phyloP scores from a whole-genome alignment of 1,140 invertebrate species.

The Cyrtorhinus lividipennis region DNA sequence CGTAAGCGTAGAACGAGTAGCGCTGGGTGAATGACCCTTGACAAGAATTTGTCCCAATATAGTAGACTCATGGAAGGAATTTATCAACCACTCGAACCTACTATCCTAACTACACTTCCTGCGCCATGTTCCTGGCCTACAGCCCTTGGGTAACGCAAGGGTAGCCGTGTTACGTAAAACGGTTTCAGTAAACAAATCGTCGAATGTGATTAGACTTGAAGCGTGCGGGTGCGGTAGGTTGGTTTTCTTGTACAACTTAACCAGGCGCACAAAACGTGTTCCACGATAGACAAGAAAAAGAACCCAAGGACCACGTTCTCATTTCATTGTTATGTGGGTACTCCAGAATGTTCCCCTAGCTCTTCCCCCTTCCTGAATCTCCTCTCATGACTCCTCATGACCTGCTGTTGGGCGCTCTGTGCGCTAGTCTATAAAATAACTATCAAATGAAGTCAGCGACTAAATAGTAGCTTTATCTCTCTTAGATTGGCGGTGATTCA shows the following conservation, averaged over 20 bases:
- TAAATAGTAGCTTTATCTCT: too few relatives aligned
- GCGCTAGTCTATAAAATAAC: too few relatives aligned
- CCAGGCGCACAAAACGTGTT: slow-evolving; percentile 1
- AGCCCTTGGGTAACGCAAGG: neutral
- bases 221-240: slow-evolving; percentile 7
- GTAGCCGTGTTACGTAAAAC: neutral
- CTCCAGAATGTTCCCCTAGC: neutral
- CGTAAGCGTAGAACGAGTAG: too few relatives aligned
- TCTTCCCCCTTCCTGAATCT: neutral
- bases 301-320: slow-evolving; percentile 6
- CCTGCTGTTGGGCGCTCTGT: too few relatives aligned
- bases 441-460: too few relatives aligned
- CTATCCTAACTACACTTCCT: neutral
- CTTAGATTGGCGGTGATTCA: too few relatives aligned
- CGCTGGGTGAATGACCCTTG: neutral
- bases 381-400: too few relatives aligned
- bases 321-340: neutral
- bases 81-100: neutral
- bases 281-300: slow-evolving; percentile 6
- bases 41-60: neutral
- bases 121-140: neutral
- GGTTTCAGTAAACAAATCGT: neutral
- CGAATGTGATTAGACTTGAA: neutral
- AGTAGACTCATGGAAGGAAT: neutral
- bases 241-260: neutral